Evolutionary conservation across 2,888 invertebrate genomes (phyloP).

Genomic region (Corbicula japonica): DNA sequence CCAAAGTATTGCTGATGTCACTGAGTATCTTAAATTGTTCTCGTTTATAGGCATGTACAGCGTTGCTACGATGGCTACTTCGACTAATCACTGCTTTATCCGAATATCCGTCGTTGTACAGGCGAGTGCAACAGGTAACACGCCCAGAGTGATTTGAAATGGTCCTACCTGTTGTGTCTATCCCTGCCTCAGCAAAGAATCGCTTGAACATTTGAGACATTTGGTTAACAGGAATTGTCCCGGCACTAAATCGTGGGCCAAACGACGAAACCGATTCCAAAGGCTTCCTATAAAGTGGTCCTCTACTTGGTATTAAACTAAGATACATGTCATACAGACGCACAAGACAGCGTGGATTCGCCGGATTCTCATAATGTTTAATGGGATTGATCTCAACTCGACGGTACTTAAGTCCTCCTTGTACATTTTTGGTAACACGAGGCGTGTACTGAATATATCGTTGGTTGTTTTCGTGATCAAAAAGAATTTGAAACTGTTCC

Average conservation of each 20-base stretch:
- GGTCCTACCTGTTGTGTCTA: not conserved
- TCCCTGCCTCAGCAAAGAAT: slow-evolving; percentile 8
- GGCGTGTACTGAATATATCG: not conserved
- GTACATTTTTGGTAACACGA: not conserved
- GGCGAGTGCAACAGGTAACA: slow-evolving; percentile 7
- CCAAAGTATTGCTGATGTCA: too few species aligned
- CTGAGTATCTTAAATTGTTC: too few species aligned
- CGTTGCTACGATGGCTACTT: too few species aligned
- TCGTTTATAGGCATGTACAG: too few species aligned
- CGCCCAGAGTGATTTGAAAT: slow-evolving; percentile 23
- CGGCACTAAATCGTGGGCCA: slow-evolving; percentile 14
- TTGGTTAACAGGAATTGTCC: slow-evolving; percentile 16
- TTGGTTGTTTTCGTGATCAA: not conserved
- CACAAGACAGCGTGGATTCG: slow-evolving; percentile 5
- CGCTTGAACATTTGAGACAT: slow-evolving; percentile 22
- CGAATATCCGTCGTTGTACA: too few species aligned
- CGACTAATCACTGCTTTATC: too few species aligned
- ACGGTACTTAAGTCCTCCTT: not conserved
- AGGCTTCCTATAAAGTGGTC: slow-evolving; percentile 7
- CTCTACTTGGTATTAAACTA: slow-evolving; percentile 13
- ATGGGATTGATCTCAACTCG: slow-evolving; percentile 1
- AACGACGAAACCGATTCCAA: too few species aligned
- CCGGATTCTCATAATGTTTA: slow-evolving; percentile 5
- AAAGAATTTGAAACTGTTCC: slow-evolving; percentile 1
- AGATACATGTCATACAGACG: not conserved